A percentile compares a stretch with the other conserved stretches of the same genome.
phyloP scores from a whole-genome alignment of 2,888 invertebrate species.

The Molorchus minor region DNA sequence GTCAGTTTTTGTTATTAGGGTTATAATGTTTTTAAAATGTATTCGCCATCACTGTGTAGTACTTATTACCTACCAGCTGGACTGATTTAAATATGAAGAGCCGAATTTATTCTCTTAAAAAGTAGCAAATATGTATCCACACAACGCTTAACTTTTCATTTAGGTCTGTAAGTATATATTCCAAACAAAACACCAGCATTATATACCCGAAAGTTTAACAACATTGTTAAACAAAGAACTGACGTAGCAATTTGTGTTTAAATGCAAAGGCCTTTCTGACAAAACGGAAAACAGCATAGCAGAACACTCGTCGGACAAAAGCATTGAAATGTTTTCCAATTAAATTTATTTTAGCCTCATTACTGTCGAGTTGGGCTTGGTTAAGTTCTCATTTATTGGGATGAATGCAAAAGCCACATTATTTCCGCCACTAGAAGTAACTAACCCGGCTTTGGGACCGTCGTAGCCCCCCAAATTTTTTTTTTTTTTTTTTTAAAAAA shows the following conservation, averaged over 20 bases:
- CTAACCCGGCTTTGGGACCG: constrained; percentile 41
- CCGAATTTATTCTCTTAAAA: too few relatives aligned
- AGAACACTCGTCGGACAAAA: constrained; percentile 42
- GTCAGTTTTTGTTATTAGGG: too few relatives aligned
- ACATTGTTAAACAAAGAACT: constrained; percentile 34
- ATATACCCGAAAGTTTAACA: too few relatives aligned
- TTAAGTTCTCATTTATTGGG: constrained; percentile 52
- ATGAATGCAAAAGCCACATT: constrained; percentile 48
- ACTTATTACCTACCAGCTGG: too few relatives aligned
- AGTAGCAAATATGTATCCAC: too few relatives aligned
- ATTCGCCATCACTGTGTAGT: too few relatives aligned
- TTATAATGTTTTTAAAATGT: too few relatives aligned
- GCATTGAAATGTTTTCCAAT: constrained; percentile 52
- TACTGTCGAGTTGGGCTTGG: constrained; percentile 50
- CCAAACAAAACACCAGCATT: too few relatives aligned
- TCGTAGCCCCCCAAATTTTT: constrained; percentile 18
- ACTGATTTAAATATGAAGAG: too few relatives aligned
- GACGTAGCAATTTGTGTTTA: constrained; percentile 34
- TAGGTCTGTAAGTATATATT: too few relatives aligned
- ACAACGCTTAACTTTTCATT: too few relatives aligned
- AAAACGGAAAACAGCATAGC: constrained; percentile 36
- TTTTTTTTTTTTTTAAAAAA: too few relatives aligned
- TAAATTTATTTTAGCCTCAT: constrained; percentile 55
- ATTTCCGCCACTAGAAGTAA: constrained; percentile 52
- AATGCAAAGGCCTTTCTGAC: constrained; percentile 39